Evolutionary conservation across 2,113 vertebrate species (phyloP), one percentile per base, ranked within the genome.

Genomic region (Apaloderma vittatum): DNA sequence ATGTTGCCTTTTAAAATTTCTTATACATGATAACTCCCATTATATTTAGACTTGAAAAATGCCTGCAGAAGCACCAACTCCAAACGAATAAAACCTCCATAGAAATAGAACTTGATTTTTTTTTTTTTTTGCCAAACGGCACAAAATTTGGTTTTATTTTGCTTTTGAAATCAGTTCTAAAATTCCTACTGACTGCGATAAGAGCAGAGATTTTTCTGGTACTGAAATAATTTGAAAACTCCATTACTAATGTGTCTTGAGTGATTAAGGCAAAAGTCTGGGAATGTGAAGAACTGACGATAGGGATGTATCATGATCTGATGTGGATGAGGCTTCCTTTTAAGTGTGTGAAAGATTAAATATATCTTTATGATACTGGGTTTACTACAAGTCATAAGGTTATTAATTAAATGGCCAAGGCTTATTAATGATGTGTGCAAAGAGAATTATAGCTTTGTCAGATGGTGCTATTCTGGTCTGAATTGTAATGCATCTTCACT

Each of bases 371-470:
- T 82, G 68, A 51, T 66, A 55, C 15, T 84, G 51, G 26, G 11
- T 65, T 86, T 90, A 65, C 21, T 87, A 86, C 68, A 95, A n/a
- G 87, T 91, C 62, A 45, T 91, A 57, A 95, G 62, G 40, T 90
- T 92, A 93, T 88, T 90, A 93, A 93, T 88, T 86, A 95, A 91
- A 73, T 54, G 46, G 7, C 51, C 43, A 82, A 74, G 54, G 13
- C 46, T 90, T 94, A 90, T 77, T 94, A 94, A 93, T 94, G 63
- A 77, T 91, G 37, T 74, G 78, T 90, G 71, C 51, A 29, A 43
- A 58, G 4, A 85, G 72, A 93, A 58, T 86, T 95, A 62, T 22
- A 86, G 32, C 45, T 93, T 78, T 32, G 52, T 93, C 63, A 74
- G 40, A n/a, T 46, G 77, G 30, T 70, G 88, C 58, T 86, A 4